These are phyloP conservation scores for Trematomus loennbergii DNA, from an alignment of 2,113 vertebrate genomes.

Conservation along the genomic window DNA sequence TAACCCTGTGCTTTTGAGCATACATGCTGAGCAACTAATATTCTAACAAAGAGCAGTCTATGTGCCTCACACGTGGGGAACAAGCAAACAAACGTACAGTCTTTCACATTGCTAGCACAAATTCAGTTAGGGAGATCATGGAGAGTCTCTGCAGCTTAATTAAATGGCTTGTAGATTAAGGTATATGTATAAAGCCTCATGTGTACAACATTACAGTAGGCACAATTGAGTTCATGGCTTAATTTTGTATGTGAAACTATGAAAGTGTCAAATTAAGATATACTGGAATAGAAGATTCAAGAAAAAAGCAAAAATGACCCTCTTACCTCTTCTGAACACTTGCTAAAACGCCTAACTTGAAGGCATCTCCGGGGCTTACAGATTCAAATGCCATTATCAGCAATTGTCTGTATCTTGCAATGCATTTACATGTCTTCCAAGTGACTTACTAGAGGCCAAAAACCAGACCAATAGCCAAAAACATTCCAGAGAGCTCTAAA, in stretches of 20 bases:
- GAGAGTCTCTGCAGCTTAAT: conserved; percentile 1
- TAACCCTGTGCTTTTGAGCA: background rate
- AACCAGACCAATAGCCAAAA: conserved; percentile 5
- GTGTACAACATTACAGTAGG: background rate
- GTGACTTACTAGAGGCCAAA: background rate
- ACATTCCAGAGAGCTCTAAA: conserved; percentile 29
- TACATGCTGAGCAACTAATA: conserved; percentile 5
- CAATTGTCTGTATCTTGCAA: background rate
- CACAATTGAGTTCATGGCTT: background rate
- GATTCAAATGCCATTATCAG: conserved; percentile 39
- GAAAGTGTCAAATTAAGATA: background rate
- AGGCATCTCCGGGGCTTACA: conserved; percentile 54
- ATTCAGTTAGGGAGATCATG: conserved; percentile 6
- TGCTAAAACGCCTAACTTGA: conserved; percentile 66
- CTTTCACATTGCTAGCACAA: background rate
- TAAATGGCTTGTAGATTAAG: conserved; percentile 14
- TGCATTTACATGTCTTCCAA: background rate
- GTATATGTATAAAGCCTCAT: background rate
- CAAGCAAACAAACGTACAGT: background rate
- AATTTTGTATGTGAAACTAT: background rate
- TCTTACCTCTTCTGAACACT: conserved; percentile 72
- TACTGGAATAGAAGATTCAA: background rate
- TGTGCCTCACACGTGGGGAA: conserved; percentile 11
- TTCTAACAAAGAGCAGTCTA: conserved; percentile 36
- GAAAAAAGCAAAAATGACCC: background rate